phyloP scores from a whole-genome alignment of 1,140 invertebrate genomes.

The Saxidomus purpurata region DNA sequence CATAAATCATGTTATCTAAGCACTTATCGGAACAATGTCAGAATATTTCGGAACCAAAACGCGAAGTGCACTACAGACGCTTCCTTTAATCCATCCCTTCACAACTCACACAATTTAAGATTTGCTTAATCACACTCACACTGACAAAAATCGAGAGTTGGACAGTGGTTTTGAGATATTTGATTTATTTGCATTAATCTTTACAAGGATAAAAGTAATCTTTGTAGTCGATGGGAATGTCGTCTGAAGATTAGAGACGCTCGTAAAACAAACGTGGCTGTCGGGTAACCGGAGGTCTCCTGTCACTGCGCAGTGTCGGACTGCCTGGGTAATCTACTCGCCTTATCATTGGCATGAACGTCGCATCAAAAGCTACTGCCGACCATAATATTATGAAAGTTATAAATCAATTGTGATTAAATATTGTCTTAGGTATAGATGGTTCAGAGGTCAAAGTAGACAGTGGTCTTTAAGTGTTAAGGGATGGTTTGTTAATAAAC shows the following conservation, averaged over 20 bases:
- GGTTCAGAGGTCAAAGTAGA: background rate
- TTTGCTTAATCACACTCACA: background rate
- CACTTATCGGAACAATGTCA: background rate
- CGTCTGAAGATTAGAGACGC: background rate
- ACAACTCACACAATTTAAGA: background rate
- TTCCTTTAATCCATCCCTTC: background rate
- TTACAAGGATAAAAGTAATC: slow-evolving; percentile 29
- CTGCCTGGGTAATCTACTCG: background rate
- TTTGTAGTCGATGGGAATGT: slow-evolving; percentile 25
- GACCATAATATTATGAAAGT: slow-evolving; percentile 37
- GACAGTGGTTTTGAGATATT: background rate
- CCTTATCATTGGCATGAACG: background rate
- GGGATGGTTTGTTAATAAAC: background rate
- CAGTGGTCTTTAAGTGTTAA: background rate
- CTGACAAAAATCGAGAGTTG: background rate
- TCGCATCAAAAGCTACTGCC: slow-evolving; percentile 23
- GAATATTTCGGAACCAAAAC: background rate
- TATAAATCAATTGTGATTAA: slow-evolving; percentile 17
- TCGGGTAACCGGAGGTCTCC: background rate
- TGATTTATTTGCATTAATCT: slow-evolving; percentile 44
- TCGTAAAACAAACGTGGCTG: slow-evolving; percentile 25
- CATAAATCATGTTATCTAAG: slow-evolving; percentile 16
- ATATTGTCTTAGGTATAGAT: slow-evolving; percentile 5
- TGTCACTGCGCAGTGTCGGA: background rate
- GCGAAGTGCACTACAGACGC: background rate